These are phyloP conservation scores for Noctua pronuba DNA, from an alignment of 2,888 invertebrate genomes.

Conservation along the genomic window DNA sequence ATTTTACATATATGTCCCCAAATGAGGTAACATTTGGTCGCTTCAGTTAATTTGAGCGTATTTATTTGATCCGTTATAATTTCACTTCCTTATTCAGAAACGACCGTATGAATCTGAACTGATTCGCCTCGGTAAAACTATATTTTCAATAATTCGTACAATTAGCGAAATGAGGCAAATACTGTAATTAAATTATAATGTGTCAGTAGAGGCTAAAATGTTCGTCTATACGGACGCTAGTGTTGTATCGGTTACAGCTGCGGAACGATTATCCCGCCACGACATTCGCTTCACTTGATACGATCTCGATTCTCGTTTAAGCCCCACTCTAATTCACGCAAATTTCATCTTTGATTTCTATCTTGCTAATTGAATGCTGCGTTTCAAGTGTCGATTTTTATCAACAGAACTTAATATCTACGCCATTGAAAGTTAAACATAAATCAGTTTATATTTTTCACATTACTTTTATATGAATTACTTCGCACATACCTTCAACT, in stretches of 20 bases:
- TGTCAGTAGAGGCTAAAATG: constrained; percentile 18
- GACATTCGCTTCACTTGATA: constrained; percentile 63
- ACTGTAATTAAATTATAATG: constrained; percentile 18
- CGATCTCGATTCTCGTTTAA: constrained; percentile 65
- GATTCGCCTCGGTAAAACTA: constrained; percentile 5
- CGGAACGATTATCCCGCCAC: constrained; percentile 56
- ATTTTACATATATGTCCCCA: constrained; percentile 12
- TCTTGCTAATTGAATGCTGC: constrained; percentile 78
- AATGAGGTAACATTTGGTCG: constrained; percentile 19
- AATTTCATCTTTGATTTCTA: constrained; percentile 73
- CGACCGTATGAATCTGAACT: neutral
- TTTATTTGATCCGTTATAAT: constrained; percentile 29
- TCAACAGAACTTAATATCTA: constrained; percentile 66
- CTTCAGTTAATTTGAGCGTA: constrained; percentile 32
- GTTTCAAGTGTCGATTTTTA: constrained; percentile 73
- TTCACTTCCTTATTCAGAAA: constrained; percentile 26
- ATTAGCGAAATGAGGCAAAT: constrained; percentile 3
- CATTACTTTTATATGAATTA: constrained; percentile 43
- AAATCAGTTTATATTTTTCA: constrained; percentile 54
- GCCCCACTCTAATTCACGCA: constrained; percentile 70
- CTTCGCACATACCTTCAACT: constrained; percentile 25
- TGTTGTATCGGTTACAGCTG: constrained; percentile 57
- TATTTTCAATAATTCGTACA: constrained; percentile 2
- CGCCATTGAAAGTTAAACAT: constrained; percentile 41
- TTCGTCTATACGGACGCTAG: constrained; percentile 14